These are phyloP conservation scores for Siniperca scherzeri DNA, from an alignment of 2,797 vertebrate species.

Conservation along the genomic window DNA sequence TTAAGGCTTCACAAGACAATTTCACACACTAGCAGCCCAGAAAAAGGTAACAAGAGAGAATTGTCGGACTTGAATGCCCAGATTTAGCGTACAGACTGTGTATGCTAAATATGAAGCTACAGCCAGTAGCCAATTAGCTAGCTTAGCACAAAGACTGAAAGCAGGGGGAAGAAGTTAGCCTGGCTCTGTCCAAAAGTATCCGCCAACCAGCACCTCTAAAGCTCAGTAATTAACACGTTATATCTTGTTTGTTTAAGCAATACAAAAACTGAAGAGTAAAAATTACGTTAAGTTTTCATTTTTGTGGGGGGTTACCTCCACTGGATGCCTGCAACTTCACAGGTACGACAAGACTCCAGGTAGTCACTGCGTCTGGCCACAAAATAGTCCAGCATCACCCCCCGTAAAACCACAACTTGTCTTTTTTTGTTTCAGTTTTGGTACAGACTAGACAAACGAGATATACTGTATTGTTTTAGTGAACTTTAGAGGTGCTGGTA, in stretches of 20 bases:
- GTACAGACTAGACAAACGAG: not conserved
- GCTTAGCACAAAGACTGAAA: not conserved
- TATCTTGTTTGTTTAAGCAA: not conserved
- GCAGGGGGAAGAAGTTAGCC: not conserved
- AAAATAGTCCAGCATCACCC: not conserved
- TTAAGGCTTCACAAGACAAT: not conserved
- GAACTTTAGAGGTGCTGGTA: not conserved
- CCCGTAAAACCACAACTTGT: not conserved
- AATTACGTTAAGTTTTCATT: not conserved
- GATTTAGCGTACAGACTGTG: not conserved
- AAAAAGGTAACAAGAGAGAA: not conserved
- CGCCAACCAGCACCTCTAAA: not conserved
- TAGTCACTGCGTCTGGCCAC: not conserved
- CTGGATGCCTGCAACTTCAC: not conserved
- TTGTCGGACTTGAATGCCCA: not conserved
- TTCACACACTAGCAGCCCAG: not conserved
- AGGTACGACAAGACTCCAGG: not conserved
- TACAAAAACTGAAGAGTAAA: not conserved
- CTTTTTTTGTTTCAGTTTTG: not conserved
- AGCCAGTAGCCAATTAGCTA: not conserved
- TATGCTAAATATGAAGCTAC: not conserved
- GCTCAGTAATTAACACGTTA: not conserved
- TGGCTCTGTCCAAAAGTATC: not conserved
- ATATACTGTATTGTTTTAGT: not conserved
- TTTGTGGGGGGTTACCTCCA: not conserved